These are phyloP conservation scores for Anas platyrhynchos DNA, from an alignment of 2,113 vertebrate genomes.

Conservation along the genomic window DNA sequence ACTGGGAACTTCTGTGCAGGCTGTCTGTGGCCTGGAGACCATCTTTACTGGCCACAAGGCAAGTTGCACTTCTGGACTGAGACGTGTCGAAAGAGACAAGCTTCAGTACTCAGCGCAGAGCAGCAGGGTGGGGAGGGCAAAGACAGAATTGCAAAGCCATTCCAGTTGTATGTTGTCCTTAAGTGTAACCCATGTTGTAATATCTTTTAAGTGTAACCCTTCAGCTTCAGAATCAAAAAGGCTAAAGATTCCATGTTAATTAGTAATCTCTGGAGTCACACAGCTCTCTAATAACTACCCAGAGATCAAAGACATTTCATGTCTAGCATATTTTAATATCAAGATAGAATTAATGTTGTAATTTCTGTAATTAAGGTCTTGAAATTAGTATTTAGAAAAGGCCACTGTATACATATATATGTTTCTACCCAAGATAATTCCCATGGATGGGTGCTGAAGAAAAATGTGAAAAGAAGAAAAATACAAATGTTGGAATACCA, in stretches of 20 bases:
- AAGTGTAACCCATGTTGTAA: not conserved
- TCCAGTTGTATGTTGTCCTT: not conserved
- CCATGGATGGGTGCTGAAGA: not conserved
- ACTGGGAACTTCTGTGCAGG: not conserved
- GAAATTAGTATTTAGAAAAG: not conserved
- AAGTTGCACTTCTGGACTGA: not conserved
- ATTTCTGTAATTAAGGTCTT: not conserved
- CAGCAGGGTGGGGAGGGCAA: not conserved
- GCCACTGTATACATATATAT: not conserved
- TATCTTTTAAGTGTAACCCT: not conserved
- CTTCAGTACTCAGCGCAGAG: not conserved
- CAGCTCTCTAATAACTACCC: slow-evolving; percentile 3
- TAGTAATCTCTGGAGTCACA: slow-evolving; percentile 8
- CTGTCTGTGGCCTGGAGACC: not conserved
- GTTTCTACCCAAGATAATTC: not conserved
- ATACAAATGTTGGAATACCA: not conserved
- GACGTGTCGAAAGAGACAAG: not conserved
- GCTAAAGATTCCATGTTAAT: not conserved
- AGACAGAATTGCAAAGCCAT: not conserved
- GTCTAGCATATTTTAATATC: slow-evolving; percentile 20
- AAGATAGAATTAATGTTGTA: slow-evolving; percentile 6
- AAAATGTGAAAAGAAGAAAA: not conserved
- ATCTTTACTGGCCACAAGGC: not conserved
- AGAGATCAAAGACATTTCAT: slow-evolving; percentile 11
- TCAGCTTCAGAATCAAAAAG: not conserved